Evolutionary conservation across 2,113 vertebrate genomes (phyloP).

Genomic region (Calidris pygmaea): DNA sequence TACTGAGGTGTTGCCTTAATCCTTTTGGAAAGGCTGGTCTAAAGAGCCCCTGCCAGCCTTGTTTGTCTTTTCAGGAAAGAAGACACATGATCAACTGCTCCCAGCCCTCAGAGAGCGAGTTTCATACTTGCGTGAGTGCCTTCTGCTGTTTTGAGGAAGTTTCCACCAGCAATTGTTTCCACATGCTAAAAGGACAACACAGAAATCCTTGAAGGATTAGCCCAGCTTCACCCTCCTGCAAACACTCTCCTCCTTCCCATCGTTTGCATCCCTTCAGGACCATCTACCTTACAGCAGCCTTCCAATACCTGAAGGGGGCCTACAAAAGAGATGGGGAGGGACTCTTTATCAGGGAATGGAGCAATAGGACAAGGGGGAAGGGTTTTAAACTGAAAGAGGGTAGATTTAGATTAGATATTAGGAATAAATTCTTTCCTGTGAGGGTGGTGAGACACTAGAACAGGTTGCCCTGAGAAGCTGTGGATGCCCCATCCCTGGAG

Average conservation of each 20-base stretch:
- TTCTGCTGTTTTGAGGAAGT: neutral
- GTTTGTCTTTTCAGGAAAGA: neutral
- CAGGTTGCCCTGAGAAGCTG: no score
- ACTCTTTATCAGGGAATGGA: no score
- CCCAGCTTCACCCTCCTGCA: neutral
- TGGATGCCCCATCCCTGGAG: no score
- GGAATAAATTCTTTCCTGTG: no score
- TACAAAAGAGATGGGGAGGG: no score
- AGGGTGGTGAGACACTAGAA: no score
- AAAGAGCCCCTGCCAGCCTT: neutral
- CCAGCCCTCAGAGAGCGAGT: neutral
- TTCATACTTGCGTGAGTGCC: rapidly evolving
- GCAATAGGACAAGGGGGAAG: no score
- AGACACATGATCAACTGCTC: neutral
- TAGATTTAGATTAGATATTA: no score
- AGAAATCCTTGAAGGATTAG: neutral
- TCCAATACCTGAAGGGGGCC: no score
- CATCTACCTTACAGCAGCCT: neutral
- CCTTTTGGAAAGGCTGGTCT: neutral
- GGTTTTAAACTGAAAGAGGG: no score
- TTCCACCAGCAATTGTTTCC: neutral
- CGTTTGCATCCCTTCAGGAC: neutral
- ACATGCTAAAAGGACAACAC: neutral
- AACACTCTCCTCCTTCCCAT: neutral
- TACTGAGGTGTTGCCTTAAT: neutral